phyloP scores from a whole-genome alignment of 2,113 vertebrate species.

The Scytalopus superciliaris region DNA sequence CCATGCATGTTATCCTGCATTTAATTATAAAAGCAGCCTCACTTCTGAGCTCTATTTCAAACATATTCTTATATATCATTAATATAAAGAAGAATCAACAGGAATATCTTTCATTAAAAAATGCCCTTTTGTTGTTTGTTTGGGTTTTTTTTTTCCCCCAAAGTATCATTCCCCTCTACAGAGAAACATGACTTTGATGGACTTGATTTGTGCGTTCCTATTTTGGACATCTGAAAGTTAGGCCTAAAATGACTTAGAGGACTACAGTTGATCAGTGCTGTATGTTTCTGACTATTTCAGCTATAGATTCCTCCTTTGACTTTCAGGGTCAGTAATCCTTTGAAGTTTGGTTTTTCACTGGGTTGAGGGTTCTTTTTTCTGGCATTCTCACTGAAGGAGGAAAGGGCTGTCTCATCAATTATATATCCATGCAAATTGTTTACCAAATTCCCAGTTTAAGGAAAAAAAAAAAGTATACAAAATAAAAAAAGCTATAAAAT shows the following conservation, averaged over 20 bases:
- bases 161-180: neutral
- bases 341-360: neutral
- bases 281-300: neutral
- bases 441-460: neutral
- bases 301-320: neutral
- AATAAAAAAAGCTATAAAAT: neutral
- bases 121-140: neutral
- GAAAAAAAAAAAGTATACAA: neutral
- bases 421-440: neutral
- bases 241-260: neutral
- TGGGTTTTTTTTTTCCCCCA: neutral
- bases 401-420: neutral
- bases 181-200: neutral
- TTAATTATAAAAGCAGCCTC: neutral
- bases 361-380: neutral
- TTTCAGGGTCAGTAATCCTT: neutral
- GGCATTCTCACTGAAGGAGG: neutral
- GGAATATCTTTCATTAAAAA: neutral
- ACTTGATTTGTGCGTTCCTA: neutral
- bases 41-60: neutral
- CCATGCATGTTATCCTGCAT: accelerated
- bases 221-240: neutral
- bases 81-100: neutral
- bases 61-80: neutral
- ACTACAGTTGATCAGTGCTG: neutral